Base-by-base conservation (phyloP, 2,888 invertebrate species). In the Andrena praecox region DNA sequence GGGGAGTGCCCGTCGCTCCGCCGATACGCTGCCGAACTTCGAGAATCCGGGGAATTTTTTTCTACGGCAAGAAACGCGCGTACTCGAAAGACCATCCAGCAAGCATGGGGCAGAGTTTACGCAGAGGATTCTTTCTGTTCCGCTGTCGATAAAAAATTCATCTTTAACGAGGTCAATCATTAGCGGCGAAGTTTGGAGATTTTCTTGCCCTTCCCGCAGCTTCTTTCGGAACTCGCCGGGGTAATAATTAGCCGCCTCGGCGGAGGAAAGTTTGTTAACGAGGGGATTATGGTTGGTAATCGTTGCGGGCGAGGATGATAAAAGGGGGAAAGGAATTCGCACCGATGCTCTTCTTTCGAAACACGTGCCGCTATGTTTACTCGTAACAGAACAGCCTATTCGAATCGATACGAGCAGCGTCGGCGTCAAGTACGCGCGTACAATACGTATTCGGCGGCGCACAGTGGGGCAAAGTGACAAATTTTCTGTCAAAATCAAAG, bases 11-110 rank as follows among this genome's bases (percentile, higher is more conserved):
- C 72, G 42, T 48, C 67, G 33, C 68, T 72, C 59, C 70, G 48
- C 24, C 67, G 54, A 68, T 77, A 60, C 33, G 62, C 59, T 80
- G 62, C 33, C 24, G 35, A 52, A 64, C 64, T 72, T 56, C 54
- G 69, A 78, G 69, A 63, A 42, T 50, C 56, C 42, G 16, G 2
- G 16, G 59, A 73, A 78, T 68, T 68, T 31, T 50, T 64, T 52
- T 20, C 60, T 10, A 27, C 56, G 27, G 2, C 56, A 56, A 56
- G 20, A 2, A 56, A 20, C 54, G 54, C 54, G 54, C 54, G 54
- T 20, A 20, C 52, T 52, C 54, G 42, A 12, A 12, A 27, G 27
- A 27, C 3, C 10, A 24, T 20, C 3, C 4, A 12, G 3, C 42
- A 16, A 42, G 27, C 24, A 10, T 0, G 10, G 24, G 12, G 12